Evolutionary conservation across 2,888 invertebrate genomes (phyloP).

Genomic region (Disparrhopalites patrizii): DNA sequence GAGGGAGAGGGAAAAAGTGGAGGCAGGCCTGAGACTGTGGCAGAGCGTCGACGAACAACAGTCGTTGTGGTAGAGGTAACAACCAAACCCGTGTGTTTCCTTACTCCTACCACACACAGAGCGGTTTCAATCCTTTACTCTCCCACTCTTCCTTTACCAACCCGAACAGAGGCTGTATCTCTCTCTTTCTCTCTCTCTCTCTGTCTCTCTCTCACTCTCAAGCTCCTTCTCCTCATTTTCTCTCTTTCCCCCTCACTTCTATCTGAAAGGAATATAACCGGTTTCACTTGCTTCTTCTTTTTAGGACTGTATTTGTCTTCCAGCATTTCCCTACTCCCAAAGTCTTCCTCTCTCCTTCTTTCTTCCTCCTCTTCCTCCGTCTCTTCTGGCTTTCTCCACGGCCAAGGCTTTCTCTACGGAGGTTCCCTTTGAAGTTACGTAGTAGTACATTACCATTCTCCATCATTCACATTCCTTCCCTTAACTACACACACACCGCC

Average conservation of each 20-base stretch:
- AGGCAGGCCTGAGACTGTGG: neutral
- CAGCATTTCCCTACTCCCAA: neutral
- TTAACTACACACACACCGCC: neutral
- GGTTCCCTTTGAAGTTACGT: no score
- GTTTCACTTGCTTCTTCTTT: neutral
- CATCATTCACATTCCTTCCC: neutral
- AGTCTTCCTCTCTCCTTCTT: neutral
- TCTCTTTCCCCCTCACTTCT: neutral
- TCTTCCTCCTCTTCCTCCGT: neutral
- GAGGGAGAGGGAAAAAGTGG: neutral
- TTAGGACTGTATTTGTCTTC: constrained; percentile 2
- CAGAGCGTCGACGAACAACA: neutral
- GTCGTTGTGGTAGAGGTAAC: constrained; percentile 8
- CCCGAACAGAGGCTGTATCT: neutral
- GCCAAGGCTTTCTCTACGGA: no score
- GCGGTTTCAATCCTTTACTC: no score
- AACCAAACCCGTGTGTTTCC: neutral
- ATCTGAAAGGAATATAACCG: constrained; percentile 4
- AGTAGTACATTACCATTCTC: neutral
- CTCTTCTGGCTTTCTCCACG: no score
- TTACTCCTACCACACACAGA: no score
- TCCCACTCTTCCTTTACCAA: neutral
- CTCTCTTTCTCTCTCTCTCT: neutral
- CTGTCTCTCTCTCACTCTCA: neutral
- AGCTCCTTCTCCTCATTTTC: neutral